These are phyloP conservation scores for Bothrops jararaca DNA, from an alignment of 2,113 vertebrate species.

Conservation along the genomic window DNA sequence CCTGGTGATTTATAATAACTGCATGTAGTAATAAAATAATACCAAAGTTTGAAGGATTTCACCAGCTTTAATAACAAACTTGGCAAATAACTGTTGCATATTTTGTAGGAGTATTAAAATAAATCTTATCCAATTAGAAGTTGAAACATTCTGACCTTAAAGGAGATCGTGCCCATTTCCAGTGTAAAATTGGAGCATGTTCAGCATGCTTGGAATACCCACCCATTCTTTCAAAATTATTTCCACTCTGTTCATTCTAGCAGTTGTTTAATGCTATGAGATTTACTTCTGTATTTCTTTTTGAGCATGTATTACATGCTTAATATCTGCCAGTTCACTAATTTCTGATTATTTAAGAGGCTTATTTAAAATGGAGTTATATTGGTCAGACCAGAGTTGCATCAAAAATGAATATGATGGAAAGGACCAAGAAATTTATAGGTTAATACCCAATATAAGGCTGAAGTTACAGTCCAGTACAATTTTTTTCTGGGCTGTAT, in stretches of 20 bases:
- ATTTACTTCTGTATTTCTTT: not conserved
- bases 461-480: not conserved
- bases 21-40: not conserved
- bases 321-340: not conserved
- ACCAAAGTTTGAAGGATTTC: not conserved
- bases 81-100: not conserved
- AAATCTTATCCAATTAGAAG: not conserved
- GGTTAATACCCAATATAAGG: not conserved
- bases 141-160: not conserved
- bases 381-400: not conserved
- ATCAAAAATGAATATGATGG: not conserved
- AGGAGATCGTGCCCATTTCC: not conserved
- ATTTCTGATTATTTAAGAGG: not conserved
- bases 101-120: not conserved
- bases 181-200: not conserved
- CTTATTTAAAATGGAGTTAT: not conserved
- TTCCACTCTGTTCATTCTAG: not conserved
- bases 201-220: not conserved
- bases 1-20: slow-evolving; percentile 12
- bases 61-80: not conserved
- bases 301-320: not conserved
- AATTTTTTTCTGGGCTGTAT: not conserved
- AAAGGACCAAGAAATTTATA: not conserved
- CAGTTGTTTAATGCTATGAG: not conserved
- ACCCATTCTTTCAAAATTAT: not conserved